Evolutionary conservation across 2,797 vertebrate genomes (phyloP).

Genomic region (Morus bassanus): DNA sequence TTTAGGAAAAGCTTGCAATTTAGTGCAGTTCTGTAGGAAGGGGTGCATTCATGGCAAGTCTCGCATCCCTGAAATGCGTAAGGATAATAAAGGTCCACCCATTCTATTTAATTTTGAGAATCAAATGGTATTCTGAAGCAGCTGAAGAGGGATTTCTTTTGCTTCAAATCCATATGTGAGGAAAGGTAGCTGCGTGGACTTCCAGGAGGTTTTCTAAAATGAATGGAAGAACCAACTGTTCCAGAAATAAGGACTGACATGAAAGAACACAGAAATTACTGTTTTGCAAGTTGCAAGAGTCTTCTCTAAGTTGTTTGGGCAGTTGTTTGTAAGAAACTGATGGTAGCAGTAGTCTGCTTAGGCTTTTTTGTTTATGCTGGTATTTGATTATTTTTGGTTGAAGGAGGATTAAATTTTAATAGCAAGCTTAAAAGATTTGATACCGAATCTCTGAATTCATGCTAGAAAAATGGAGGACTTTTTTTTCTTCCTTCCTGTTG

Average conservation of each 20-base stretch:
- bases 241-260: not conserved
- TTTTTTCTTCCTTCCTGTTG: not conserved
- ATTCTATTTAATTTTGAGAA: not conserved
- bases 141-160: not conserved
- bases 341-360: not conserved
- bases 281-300: not conserved
- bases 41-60: not conserved
- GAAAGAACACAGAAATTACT: not conserved
- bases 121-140: not conserved
- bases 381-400: not conserved
- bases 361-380: not conserved
- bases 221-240: not conserved
- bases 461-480: not conserved
- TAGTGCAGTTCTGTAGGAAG: not conserved
- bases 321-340: not conserved
- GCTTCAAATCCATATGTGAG: not conserved
- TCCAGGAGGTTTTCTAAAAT: not conserved
- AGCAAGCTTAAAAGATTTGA: not conserved
- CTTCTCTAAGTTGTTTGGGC: not conserved
- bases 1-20: not conserved
- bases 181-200: not conserved
- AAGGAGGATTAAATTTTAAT: not conserved
- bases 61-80: not conserved
- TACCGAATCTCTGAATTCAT: not conserved
- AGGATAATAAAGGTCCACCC: not conserved